Percentiles rank a stretch among this genome's conserved stretches.
phyloP scores from a whole-genome alignment of 1,140 invertebrate species.

The Magallana angulata region DNA sequence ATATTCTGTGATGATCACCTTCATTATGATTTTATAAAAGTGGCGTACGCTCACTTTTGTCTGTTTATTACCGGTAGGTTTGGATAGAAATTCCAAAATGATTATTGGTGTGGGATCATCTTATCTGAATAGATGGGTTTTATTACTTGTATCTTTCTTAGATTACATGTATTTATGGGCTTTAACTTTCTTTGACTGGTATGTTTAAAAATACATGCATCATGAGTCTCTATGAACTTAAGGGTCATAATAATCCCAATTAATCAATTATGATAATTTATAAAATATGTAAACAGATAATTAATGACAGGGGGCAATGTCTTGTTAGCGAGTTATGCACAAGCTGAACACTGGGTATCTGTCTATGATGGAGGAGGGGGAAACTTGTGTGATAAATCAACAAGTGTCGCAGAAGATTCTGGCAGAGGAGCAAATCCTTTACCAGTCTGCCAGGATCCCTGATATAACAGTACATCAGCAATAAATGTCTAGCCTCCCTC shows the following conservation, averaged over 20 bases:
- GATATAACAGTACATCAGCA: constrained; percentile 23
- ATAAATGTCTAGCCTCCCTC: neutral
- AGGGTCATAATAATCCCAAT: too few relatives aligned
- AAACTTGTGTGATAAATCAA: neutral
- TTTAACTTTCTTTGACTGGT: neutral
- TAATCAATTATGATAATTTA: neutral
- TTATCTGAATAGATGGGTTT: too few relatives aligned
- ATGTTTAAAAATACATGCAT: neutral
- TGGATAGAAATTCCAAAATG: too few relatives aligned
- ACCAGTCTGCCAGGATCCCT: neutral
- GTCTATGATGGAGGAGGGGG: neutral
- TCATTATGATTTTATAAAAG: too few relatives aligned
- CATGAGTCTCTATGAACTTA: too few relatives aligned
- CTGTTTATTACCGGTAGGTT: too few relatives aligned
- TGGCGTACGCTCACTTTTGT: too few relatives aligned
- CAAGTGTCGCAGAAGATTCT: constrained; percentile 19
- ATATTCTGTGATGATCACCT: too few relatives aligned
- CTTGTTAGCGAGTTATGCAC: neutral
- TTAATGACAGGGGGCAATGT: neutral
- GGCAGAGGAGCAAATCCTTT: neutral
- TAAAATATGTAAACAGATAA: constrained; percentile 1
- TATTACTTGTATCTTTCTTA: neutral
- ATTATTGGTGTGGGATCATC: too few relatives aligned
- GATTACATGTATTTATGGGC: neutral
- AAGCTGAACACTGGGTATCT: neutral